Evolutionary conservation across 1,140 invertebrate species (phyloP).

Genomic region (Drosophila bocqueti): DNA sequence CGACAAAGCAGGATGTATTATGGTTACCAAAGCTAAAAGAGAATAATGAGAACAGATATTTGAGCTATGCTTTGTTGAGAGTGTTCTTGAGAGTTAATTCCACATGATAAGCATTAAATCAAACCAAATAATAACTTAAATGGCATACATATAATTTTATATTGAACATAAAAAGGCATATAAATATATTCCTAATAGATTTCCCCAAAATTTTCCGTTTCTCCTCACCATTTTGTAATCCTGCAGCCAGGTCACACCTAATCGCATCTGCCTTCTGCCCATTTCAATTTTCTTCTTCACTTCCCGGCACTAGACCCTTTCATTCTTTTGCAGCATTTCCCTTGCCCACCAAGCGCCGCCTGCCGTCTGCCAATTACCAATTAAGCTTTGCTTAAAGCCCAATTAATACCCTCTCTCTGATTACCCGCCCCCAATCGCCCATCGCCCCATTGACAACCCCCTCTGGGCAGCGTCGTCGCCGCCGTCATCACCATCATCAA

Average conservation of each 20-base stretch:
- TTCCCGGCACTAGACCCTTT: conserved; percentile 30
- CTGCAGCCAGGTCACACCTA: conserved; percentile 1
- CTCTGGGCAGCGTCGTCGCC: conserved; percentile 18
- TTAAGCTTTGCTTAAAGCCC: conserved; percentile 80
- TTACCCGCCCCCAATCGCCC: conserved; percentile 17
- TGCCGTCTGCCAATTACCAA: conserved; percentile 64
- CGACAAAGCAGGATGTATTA: too few relatives aligned
- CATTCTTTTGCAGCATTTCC: conserved; percentile 21
- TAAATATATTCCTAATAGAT: background rate
- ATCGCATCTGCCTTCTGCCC: conserved; percentile 11
- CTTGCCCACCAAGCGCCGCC: background rate
- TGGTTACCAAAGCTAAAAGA: background rate
- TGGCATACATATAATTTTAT: too few relatives aligned
- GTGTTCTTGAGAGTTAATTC: too few relatives aligned
- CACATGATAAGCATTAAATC: too few relatives aligned
- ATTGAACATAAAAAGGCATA: background rate
- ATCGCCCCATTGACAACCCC: background rate
- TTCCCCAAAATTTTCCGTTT: background rate
- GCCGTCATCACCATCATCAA: conserved; percentile 70
- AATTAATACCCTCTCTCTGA: conserved; percentile 59
- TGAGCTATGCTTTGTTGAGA: too few relatives aligned
- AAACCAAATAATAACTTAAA: too few relatives aligned
- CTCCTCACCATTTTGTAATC: background rate
- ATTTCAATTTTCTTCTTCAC: conserved; percentile 24
- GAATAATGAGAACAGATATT: too few relatives aligned